Evolutionary conservation across 2,888 invertebrate species (phyloP).

Genomic region (Stenchaetothrips biformis): DNA sequence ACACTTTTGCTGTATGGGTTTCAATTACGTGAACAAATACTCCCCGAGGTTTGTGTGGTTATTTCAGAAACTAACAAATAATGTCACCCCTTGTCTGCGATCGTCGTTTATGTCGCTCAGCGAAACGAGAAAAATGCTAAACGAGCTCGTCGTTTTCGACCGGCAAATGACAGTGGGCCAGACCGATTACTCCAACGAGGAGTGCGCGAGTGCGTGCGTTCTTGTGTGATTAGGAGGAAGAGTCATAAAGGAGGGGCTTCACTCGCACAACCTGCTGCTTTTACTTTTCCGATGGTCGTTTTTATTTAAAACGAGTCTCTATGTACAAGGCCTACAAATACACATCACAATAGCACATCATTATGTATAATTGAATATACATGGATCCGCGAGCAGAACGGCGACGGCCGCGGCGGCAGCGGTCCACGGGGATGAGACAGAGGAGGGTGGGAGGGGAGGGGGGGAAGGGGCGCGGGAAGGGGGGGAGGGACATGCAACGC

Average conservation of each 20-base stretch:
- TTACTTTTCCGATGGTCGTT: background rate
- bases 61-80: too few species aligned
- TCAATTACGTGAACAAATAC: too few species aligned
- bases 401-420: background rate
- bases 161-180: background rate
- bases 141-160: too few species aligned
- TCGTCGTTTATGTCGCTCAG: too few species aligned
- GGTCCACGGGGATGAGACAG: background rate
- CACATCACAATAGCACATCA: slow-evolving; percentile 24
- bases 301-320: slow-evolving; percentile 24
- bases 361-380: slow-evolving; percentile 24
- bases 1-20: too few species aligned
- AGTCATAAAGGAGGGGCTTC: background rate
- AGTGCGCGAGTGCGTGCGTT: background rate
- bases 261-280: background rate
- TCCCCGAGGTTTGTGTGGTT: too few species aligned
- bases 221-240: too few species aligned
- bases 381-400: background rate
- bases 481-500: background rate
- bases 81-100: too few species aligned
- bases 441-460: background rate
- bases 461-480: background rate
- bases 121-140: too few species aligned
- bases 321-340: slow-evolving; percentile 15
- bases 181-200: background rate